phyloP scores from a whole-genome alignment of 2,113 vertebrate genomes.

The Epinephelus fuscoguttatus region DNA sequence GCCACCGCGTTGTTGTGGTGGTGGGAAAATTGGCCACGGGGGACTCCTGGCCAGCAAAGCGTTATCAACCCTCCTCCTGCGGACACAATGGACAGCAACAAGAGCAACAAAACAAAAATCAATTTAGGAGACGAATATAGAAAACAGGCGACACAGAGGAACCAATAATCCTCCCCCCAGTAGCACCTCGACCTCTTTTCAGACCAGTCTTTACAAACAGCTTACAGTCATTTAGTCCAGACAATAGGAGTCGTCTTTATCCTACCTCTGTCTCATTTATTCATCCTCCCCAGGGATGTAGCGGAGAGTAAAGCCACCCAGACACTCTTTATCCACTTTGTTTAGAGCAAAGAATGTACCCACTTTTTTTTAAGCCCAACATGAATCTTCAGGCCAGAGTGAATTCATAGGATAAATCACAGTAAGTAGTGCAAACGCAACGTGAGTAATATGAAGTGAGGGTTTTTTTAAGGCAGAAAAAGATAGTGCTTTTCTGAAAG shows the following conservation, averaged over 20 bases:
- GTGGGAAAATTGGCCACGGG: constrained; percentile 77
- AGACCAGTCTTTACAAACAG: constrained; percentile 56
- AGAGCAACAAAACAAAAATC: constrained; percentile 81
- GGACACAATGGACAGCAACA: constrained; percentile 75
- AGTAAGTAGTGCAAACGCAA: background rate
- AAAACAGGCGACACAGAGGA: constrained; percentile 64
- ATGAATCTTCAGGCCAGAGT: constrained; percentile 17
- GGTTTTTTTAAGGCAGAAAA: background rate
- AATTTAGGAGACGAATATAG: constrained; percentile 79
- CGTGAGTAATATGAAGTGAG: background rate
- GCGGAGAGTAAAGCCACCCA: constrained; percentile 45
- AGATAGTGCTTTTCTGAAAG: background rate
- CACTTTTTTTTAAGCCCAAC: constrained; percentile 16
- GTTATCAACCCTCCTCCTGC: constrained; percentile 67
- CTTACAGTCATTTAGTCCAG: constrained; percentile 57
- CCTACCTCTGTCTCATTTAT: constrained; percentile 52
- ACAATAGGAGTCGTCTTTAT: constrained; percentile 56
- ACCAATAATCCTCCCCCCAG: constrained; percentile 68
- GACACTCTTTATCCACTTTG: constrained; percentile 56
- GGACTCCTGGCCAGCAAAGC: constrained; percentile 72
- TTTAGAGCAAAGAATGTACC: constrained; percentile 37
- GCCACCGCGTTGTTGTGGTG: constrained; percentile 76
- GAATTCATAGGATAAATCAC: background rate
- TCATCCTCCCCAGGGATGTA: constrained; percentile 47
- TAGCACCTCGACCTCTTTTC: constrained; percentile 58